Conservation (phyloP, 92 coral and sea anemone genomes). For the Paragorgia papillata region DNA sequence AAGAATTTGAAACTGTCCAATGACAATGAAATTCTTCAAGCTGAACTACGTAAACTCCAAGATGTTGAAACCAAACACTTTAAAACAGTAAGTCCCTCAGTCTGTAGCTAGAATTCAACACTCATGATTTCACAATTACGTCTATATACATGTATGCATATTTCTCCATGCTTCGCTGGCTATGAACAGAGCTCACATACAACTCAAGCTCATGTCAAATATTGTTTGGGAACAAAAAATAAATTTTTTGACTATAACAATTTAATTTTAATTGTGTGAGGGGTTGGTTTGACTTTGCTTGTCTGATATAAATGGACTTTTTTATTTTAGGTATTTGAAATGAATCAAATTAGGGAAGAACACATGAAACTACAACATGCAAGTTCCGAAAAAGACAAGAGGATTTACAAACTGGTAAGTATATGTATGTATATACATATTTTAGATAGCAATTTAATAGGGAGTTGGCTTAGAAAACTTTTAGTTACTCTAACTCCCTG, state of each 20-base stretch:
- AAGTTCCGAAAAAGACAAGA: constrained; percentile 31
- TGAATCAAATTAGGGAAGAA: constrained; percentile 68
- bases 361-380: constrained; percentile 45
- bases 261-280: too few species aligned
- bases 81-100: constrained; percentile 13
- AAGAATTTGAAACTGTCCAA: constrained; percentile 8
- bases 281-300: too few species aligned
- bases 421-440: background rate
- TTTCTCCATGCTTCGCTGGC: too few species aligned
- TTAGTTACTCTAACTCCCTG: too few species aligned
- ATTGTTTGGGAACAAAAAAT: too few species aligned
- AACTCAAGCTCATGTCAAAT: too few species aligned
- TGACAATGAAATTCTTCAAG: constrained; percentile 32
- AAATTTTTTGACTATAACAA: too few species aligned
- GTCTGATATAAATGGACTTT: too few species aligned
- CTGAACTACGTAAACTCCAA: constrained; percentile 18
- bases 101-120: background rate
- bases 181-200: too few species aligned
- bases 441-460: too few species aligned
- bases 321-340: constrained; percentile 63
- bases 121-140: background rate
- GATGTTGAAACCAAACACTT: constrained; percentile 12
- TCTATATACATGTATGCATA: too few species aligned
- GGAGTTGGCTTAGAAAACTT: too few species aligned
- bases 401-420: constrained; percentile 29